Evolutionary conservation across 2,113 vertebrate genomes (phyloP), one percentile per base, ranked within the genome.

Genomic region (Tragelaphus buxtoni): DNA sequence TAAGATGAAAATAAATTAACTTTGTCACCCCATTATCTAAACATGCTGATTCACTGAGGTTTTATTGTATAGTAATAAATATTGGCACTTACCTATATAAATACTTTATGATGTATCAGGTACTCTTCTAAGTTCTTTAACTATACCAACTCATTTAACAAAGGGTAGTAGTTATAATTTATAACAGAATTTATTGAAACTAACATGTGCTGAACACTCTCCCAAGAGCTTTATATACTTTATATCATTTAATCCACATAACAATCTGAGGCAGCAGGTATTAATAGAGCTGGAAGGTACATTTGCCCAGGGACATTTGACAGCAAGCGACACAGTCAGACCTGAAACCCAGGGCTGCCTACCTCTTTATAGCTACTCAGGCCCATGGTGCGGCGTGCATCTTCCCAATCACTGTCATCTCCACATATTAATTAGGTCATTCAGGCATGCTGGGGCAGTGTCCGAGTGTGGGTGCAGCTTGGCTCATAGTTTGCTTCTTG

Each of bases 401-500:
- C 88, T 87, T 91, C 76, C 82, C 93, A 51, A 53, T 88, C 55
- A 87, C 49, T 58, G 60, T 65, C 55, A 39, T 85, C 35, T 85
- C 90, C 86, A 79, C 76, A 30, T 87, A 61, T 89, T 87, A 72
- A 42, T 88, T 92, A 94, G 69, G 30, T 94, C 95, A 88, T 88
- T 82, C 8, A 35, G 49, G 47, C 3, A 6, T 22, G 24, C 88
- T 53, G 24, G 79, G 35, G 60, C 42, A 45, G 4, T 55, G 11
- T 82, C 84, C 14, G 20, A 56, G 42, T 17, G 4, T 61, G 47
- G 61, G 39, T 56, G 45, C n/a, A 60, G n/a, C 30, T 85, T 88
- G 95, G 79, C 72, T 96, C 65, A 42, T 3, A 28, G 82, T 55
- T 92, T 88, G 80, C 17, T 97, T 98, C 97, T 97, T 28, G 86